Base-by-base conservation (phyloP, 2,888 invertebrate species). In the Punctoribates punctum region DNA sequence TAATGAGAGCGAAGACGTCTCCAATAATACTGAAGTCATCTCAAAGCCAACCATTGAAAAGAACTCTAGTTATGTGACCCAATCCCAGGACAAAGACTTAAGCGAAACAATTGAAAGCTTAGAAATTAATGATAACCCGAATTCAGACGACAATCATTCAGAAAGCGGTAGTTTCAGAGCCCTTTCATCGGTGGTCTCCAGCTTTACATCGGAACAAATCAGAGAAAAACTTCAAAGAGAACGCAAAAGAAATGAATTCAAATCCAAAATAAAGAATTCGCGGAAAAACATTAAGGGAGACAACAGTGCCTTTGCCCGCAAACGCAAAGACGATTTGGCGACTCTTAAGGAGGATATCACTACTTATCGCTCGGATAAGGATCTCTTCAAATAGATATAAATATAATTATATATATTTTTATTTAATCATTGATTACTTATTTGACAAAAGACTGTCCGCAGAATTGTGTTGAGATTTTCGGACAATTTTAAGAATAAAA, bases 241-340 rank as follows among this genome's bases (percentile, higher is more conserved):
- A 25, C 38, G n/a, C 20, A 34, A 60, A 17, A 77, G 62, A 54
- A 54, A 65, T 8, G 74, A 75, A 62, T 34, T 23, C 20, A 75
- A 57, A 46, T 23, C 65, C 9, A 23, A 73, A 29, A 73, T 51
- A 1, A 60, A 65, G 25, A 38, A 78, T 15, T 60, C 57, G 23
- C 20, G 48, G 9, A 77, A 70, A 46, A 70, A 73, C 51, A 57
- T 77, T 0, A 77, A 77, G 17, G 77, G 77, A 65, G 77, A 77
- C n/a, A 42, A 74, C 20, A 74, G 77, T 77, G 75, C 77, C 9
- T 11, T 74, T 8, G 34, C 46, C 20, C 23, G 77, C 34, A 25
- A 42, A 25, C 46, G 60, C 8, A 73, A 78, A 46, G 62, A 74
- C 29, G 62, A 77, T 60, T 48, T 65, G 29, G 51, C 34, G 11